Base-by-base conservation (phyloP, 2,888 invertebrate genomes). In the Dicycla oo region DNA sequence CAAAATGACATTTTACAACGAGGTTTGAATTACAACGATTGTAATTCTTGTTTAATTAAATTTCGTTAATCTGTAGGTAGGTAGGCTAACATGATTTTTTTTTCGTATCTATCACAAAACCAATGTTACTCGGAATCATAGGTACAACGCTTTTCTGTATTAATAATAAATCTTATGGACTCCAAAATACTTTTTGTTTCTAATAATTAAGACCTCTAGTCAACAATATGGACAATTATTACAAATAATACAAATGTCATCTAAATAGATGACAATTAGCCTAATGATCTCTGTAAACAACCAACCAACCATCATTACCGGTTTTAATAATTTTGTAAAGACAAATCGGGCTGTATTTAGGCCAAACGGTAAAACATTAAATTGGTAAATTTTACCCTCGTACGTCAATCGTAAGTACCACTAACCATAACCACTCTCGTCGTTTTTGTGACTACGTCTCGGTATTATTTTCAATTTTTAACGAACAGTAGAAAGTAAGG, bases 111-210 rank as follows among this genome's bases (percentile, higher is more conserved):
- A 34, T 38, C 30, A 30, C 3, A 4, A 30, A 30, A 30, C 30
- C 30, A 30, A 30, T 4, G 30, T 38, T 38, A 38, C 38, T 38
- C 38, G 38, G 38, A 38, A 38, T 15, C 54, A 54, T 30, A 34
- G n/a, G n/a, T n/a, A n/a, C 54, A 47, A 20, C 20, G 18, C 8
- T 47, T 47, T 20, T 47, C 47, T 47, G 20, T 47, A 47, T 49
- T n/a, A n/a, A n/a, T n/a, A n/a, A n/a, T n/a, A 43, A 15, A 49
- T 49, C 49, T 11, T 49, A n/a, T 10, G 49, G 18, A 34, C 34
- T 38, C 20, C n/a, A 34, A 57, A n/a, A 57, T 34, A n/a, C 11
- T 57, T 57, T 7, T 57, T 38, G n/a, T 57, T 57, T 57, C n/a
- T 34, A 38, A 34, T n/a, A 57, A 20, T 57, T 57, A 0, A n/a